These are phyloP conservation scores for Gopherus evgoodei DNA, from an alignment of 2,113 vertebrate species.

Conservation along the genomic window DNA sequence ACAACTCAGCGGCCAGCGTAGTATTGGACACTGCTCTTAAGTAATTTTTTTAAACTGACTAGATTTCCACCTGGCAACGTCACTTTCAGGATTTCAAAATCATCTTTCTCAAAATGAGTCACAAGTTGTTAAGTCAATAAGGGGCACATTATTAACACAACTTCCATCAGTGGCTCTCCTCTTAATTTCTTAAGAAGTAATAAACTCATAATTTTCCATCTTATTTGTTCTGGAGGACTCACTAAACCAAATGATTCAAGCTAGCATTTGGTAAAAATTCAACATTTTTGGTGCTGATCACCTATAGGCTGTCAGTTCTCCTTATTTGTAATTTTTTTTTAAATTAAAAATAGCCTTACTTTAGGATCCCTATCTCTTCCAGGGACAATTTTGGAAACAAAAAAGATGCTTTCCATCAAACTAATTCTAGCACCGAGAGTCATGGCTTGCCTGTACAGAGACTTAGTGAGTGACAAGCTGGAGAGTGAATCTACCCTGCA, in stretches of 20 bases:
- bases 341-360: not conserved
- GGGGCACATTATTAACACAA: not conserved
- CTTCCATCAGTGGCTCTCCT: not conserved
- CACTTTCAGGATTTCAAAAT: not conserved
- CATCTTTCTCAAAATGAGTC: not conserved
- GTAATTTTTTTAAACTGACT: not conserved
- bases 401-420: not conserved
- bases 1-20: not conserved
- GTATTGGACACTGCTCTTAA: not conserved
- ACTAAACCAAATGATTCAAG: not conserved
- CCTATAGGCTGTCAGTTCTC: not conserved
- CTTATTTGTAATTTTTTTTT: not conserved
- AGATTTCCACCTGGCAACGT: not conserved
- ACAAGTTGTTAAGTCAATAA: not conserved
- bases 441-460: too few species aligned
- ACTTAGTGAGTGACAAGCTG: too few species aligned
- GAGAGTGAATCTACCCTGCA: too few species aligned
- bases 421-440: not conserved
- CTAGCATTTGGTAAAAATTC: not conserved
- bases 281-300: not conserved
- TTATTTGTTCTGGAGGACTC: not conserved
- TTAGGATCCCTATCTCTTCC: not conserved
- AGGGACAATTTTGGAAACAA: not conserved
- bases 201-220: not conserved
- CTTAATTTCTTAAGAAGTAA: not conserved